phyloP scores from a whole-genome alignment of 2,797 vertebrate species.

The Coluber constrictor region DNA sequence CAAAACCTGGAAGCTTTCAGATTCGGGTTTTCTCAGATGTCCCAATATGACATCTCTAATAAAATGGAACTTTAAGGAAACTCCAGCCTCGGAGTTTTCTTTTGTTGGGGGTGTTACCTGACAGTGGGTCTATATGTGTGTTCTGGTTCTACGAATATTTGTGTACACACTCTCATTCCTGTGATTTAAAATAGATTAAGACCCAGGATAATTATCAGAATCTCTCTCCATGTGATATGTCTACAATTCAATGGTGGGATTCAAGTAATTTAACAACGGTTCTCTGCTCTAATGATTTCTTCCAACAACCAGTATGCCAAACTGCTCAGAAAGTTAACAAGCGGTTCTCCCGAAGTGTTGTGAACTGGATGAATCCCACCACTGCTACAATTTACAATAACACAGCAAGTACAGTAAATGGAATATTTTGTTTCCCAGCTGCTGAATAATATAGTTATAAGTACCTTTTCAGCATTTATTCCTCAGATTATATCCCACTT shows the following conservation, averaged over 20 bases:
- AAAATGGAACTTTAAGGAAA: too few species aligned
- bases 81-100: too few species aligned
- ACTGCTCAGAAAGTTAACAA: too few species aligned
- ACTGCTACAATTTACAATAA: constrained; percentile 21
- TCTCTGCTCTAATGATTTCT: too few species aligned
- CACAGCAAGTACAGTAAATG: neutral
- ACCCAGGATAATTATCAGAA: constrained; percentile 34
- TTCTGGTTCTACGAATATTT: neutral
- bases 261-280: too few species aligned
- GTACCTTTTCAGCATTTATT: neutral
- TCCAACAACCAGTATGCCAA: too few species aligned
- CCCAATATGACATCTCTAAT: too few species aligned
- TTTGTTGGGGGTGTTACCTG: too few species aligned
- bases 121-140: neutral
- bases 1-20: too few species aligned
- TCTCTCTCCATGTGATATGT: constrained; percentile 36
- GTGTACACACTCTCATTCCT: neutral
- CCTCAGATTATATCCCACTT: constrained; percentile 40
- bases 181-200: constrained; percentile 41
- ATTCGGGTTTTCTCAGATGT: too few species aligned
- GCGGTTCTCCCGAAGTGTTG: too few species aligned
- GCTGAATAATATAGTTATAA: constrained; percentile 20
- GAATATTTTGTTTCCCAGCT: neutral
- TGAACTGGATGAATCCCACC: too few species aligned
- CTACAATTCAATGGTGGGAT: constrained; percentile 4